phyloP scores from a whole-genome alignment of 2,797 vertebrate genomes.

The Cheirogaleus major region DNA sequence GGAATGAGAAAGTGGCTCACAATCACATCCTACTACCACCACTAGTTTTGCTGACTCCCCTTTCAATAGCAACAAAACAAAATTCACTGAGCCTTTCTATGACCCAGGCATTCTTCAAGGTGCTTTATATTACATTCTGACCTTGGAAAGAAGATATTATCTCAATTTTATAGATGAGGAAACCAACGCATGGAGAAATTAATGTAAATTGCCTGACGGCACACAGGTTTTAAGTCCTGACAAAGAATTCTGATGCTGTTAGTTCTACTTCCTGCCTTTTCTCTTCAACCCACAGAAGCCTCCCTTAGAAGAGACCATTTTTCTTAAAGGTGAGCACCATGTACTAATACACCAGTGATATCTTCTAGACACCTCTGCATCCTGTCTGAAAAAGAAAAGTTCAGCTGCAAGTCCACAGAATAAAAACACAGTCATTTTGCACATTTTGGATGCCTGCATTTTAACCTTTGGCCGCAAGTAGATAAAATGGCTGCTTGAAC shows the following conservation, averaged over 20 bases:
- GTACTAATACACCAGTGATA: neutral
- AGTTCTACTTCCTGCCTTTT: neutral
- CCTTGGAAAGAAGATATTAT: neutral
- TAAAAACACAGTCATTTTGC: conserved; percentile 13
- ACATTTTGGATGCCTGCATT: conserved; percentile 5
- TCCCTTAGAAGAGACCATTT: neutral
- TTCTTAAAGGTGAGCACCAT: neutral
- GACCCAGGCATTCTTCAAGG: neutral
- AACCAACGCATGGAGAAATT: neutral
- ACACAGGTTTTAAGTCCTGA: neutral
- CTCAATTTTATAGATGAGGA: neutral
- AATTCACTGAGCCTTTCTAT: neutral
- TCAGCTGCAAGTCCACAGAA: neutral
- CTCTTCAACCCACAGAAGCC: neutral
- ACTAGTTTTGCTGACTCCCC: neutral
- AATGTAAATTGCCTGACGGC: neutral
- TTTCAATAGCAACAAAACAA: neutral
- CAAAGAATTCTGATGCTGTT: neutral
- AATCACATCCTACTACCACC: neutral
- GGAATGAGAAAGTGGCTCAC: neutral
- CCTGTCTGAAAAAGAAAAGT: neutral
- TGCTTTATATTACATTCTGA: neutral
- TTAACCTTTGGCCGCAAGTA: conserved; percentile 51
- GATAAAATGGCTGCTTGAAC: conserved; percentile 52
- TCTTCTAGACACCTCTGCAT: neutral